Percentiles rank a stretch among this genome's conserved stretches.
These are phyloP conservation scores for Myotis planiceps DNA, from an alignment of 2,797 vertebrate genomes.

Conservation along the genomic window DNA sequence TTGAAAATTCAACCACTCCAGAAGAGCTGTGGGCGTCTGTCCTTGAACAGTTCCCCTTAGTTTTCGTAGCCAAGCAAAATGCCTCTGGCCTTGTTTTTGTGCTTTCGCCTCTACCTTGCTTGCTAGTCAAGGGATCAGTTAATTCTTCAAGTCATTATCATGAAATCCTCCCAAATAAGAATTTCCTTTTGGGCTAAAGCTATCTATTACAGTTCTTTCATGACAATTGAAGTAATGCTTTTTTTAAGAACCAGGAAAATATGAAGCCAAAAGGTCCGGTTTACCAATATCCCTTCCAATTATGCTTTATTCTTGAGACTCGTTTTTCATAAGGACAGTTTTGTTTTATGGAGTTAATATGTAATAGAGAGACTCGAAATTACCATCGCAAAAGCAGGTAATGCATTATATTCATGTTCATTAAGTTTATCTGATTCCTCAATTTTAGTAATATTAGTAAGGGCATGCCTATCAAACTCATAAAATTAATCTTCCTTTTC, in stretches of 20 bases:
- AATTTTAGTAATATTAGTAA: constrained; percentile 33
- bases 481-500: neutral
- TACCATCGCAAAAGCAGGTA: neutral
- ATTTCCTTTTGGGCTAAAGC: neutral
- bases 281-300: neutral
- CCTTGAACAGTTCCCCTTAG: neutral
- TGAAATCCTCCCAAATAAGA: neutral
- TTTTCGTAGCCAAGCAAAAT: constrained; percentile 2
- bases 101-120: neutral
- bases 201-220: neutral
- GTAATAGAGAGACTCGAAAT: constrained; percentile 10
- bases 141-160: neutral
- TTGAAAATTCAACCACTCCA: neutral
- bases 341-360: neutral
- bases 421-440: neutral
- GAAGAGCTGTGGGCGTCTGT: neutral
- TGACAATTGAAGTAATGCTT: neutral
- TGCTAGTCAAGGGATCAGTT: neutral
- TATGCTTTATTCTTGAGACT: neutral
- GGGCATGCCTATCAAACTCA: neutral
- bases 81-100: neutral
- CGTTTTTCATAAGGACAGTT: neutral
- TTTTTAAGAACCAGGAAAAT: neutral
- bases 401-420: neutral
- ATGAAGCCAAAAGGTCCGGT: neutral